These are phyloP conservation scores for Pseudomyrmex pallidus DNA, from an alignment of 1,140 invertebrate species.

Conservation along the genomic window DNA sequence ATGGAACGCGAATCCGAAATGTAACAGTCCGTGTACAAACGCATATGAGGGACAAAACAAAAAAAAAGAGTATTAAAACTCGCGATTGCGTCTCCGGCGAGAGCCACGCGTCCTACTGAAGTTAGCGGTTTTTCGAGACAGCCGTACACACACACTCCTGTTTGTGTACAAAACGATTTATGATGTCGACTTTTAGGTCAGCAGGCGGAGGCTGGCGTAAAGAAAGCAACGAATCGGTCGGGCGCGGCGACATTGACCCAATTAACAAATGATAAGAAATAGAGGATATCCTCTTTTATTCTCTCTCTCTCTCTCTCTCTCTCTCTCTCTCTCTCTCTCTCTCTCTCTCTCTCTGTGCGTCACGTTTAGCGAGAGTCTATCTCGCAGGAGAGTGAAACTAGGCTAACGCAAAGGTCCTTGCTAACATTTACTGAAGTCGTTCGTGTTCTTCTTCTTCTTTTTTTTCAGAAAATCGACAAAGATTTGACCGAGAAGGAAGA, in stretches of 20 bases:
- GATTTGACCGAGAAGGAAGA: neutral
- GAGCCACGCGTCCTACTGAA: no score
- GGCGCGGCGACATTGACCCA: conserved; percentile 33
- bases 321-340: neutral
- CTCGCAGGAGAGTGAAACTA: conserved; percentile 35
- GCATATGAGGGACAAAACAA: no score
- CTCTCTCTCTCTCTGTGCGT: neutral
- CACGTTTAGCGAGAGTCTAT: neutral
- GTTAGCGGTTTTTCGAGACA: no score
- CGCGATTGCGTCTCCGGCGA: neutral
- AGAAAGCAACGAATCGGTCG: conserved; percentile 29
- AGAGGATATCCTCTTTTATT: neutral
- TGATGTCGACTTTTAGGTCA: conserved; percentile 13
- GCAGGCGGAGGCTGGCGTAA: conserved; percentile 2
- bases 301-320: neutral
- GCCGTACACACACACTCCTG: no score
- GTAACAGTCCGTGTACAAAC: neutral
- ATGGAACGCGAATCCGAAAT: neutral
- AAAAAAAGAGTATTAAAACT: no score
- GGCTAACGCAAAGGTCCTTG: conserved; percentile 26
- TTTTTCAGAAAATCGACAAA: neutral
- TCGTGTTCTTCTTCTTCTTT: neutral
- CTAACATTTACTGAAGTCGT: no score
- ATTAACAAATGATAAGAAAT: conserved; percentile 51
- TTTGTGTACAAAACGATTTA: conserved; percentile 1